A percentile compares a stretch with the other conserved stretches of the same genome.
phyloP scores from a whole-genome alignment of 2,797 vertebrate species.

The Prionace glauca region DNA sequence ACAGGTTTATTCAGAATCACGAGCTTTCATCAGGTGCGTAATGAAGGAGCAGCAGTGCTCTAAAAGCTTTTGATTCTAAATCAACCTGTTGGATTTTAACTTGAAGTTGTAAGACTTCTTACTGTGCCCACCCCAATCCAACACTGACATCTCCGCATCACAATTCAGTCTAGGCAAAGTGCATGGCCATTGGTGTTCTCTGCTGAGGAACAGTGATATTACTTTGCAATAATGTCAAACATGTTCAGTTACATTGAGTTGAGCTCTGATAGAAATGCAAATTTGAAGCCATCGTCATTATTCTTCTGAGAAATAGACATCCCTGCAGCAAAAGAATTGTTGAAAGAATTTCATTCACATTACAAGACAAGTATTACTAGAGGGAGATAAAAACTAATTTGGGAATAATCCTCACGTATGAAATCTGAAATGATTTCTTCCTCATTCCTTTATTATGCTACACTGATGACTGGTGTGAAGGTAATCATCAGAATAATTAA shows the following conservation, averaged over 20 bases:
- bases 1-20: no score
- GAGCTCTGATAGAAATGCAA: background rate
- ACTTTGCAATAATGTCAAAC: background rate
- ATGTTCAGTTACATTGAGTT: background rate
- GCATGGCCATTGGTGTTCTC: background rate
- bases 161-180: no score
- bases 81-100: no score
- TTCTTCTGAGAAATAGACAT: background rate
- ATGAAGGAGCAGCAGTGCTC: no score
- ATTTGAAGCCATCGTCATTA: background rate
- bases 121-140: no score
- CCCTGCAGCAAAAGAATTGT: background rate
- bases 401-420: background rate
- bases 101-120: no score
- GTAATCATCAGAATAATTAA: background rate
- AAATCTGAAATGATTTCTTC: background rate
- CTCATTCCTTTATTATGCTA: background rate
- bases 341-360: background rate
- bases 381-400: constrained; percentile 8
- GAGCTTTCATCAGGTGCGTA: no score
- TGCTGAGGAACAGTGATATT: background rate
- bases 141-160: no score
- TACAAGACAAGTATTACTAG: background rate
- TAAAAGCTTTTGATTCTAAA: no score
- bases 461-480: background rate